Evolutionary conservation across 2,888 invertebrate species (phyloP).

Genomic region (Epistrophe eligans): DNA sequence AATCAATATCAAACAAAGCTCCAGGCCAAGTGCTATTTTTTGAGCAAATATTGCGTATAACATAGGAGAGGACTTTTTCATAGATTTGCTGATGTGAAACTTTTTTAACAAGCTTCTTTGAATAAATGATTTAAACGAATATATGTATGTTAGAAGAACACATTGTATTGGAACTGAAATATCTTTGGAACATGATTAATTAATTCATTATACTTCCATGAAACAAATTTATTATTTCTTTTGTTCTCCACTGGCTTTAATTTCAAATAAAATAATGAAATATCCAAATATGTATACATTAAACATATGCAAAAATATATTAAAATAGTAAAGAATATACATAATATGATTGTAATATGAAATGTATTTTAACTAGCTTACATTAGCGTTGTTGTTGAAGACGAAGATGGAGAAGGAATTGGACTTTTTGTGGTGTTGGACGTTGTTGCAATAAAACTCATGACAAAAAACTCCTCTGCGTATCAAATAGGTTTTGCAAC

Average conservation of each 20-base stretch:
- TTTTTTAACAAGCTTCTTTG: neutral
- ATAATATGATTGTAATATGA: neutral
- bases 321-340: neutral
- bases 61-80: neutral
- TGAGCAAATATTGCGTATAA: neutral
- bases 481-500: conserved; percentile 59
- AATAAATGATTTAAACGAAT: neutral
- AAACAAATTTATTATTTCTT: neutral
- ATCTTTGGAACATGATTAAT: neutral
- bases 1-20: conserved; percentile 6
- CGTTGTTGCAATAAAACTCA: conserved; percentile 74
- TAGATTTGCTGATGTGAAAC: neutral
- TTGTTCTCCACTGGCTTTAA: neutral
- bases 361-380: conserved; percentile 36
- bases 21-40: neutral
- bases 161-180: neutral
- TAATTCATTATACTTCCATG: neutral
- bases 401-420: conserved; percentile 67
- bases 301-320: neutral
- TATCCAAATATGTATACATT: neutral
- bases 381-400: conserved; percentile 64
- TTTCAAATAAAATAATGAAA: neutral
- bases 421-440: conserved; percentile 58
- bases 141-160: too few relatives aligned
- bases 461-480: conserved; percentile 59